A percentile compares a stretch with the other conserved stretches of the same genome.
phyloP scores from a whole-genome alignment of 2,888 invertebrate genomes.

The Amphipyra berbera region DNA sequence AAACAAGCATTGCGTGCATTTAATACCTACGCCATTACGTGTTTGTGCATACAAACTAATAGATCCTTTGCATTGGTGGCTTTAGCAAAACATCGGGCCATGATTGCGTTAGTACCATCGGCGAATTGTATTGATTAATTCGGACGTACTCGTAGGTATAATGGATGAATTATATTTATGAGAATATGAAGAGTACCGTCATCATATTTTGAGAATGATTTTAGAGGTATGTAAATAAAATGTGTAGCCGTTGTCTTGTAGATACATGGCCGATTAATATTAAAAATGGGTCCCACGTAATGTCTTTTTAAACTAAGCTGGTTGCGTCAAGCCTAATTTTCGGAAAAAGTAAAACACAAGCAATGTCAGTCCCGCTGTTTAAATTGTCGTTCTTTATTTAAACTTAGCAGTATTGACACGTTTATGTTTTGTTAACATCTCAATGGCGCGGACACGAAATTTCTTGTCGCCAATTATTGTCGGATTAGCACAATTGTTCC shows the following conservation, averaged over 20 bases:
- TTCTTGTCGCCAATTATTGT: slow-evolving; percentile 55
- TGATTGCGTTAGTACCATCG: slow-evolving; percentile 26
- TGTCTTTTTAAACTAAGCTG: too few relatives aligned
- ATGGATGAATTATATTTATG: slow-evolving; percentile 11
- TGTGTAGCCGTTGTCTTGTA: too few relatives aligned
- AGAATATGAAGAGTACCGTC: slow-evolving; percentile 8
- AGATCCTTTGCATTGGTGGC: slow-evolving; percentile 41
- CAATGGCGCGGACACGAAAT: slow-evolving; percentile 36
- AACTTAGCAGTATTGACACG: slow-evolving; percentile 34
- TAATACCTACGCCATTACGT: slow-evolving; percentile 14
- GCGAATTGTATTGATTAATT: slow-evolving; percentile 24
- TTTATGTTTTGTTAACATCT: slow-evolving; percentile 39
- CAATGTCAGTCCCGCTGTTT: not conserved
- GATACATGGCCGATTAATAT: too few relatives aligned
- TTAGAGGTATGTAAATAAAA: not conserved
- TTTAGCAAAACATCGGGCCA: slow-evolving; percentile 36
- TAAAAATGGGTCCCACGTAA: too few relatives aligned
- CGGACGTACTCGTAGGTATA: slow-evolving; percentile 1
- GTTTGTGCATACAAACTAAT: slow-evolving; percentile 47
- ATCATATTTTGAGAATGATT: slow-evolving; percentile 12
- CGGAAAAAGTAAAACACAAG: too few relatives aligned
- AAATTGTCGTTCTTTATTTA: slow-evolving; percentile 25
- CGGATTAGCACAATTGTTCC: slow-evolving; percentile 57
- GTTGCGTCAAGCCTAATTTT: too few relatives aligned
- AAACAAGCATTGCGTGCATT: slow-evolving; percentile 18